Evolutionary conservation across 2,888 invertebrate genomes (phyloP), one percentile per base, ranked within the genome.

Genomic region (Panzeria rudis): DNA sequence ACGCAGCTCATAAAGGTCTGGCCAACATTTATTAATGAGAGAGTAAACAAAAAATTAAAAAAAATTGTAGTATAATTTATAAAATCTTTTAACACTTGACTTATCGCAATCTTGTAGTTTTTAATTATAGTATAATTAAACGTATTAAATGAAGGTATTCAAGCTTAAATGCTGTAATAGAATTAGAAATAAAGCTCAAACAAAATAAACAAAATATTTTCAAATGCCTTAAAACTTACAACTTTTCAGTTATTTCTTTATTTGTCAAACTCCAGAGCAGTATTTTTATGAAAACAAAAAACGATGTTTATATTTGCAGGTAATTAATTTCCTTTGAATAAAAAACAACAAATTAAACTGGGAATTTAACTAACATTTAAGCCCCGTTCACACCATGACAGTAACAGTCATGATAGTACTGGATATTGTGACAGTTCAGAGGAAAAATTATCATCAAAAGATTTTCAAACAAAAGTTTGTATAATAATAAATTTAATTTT

Each of bases 81-180:
- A 61, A 32, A 47, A 25, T 11, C 71, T 59, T 77, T 59, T 68
- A 79, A 72, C 64, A 44, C 80, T 59, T 76, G 68, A 62, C 66
- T 76, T 71, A 80, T 73, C 52, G 32, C 20, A 78, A 83, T 64
- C 44, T 44, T 68, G 62, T 73, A 62, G 35, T 68, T 72, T 83
- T 79, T 79, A 79, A 83, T 79, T 75, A 38, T n/a, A 62, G 8
- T 83, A 47, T 35, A 73, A 83, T 83, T 83, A 83, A 66, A 77
- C 25, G 17, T 23, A 71, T n/a, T 3, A 44, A 62, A 73, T 54
- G 13, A 20, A 56, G 29, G 7, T 17, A 66, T 66, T 54, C 29
- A 38, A 52, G 50, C 17, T 32, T 56, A 56, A n/a, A 41, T 41
- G n/a, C 25, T 64, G 62, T 7, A 29, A 29, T 61, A 41, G 8